Evolutionary conservation across 2,888 invertebrate species (phyloP).

Genomic region (Germaria angustata): DNA sequence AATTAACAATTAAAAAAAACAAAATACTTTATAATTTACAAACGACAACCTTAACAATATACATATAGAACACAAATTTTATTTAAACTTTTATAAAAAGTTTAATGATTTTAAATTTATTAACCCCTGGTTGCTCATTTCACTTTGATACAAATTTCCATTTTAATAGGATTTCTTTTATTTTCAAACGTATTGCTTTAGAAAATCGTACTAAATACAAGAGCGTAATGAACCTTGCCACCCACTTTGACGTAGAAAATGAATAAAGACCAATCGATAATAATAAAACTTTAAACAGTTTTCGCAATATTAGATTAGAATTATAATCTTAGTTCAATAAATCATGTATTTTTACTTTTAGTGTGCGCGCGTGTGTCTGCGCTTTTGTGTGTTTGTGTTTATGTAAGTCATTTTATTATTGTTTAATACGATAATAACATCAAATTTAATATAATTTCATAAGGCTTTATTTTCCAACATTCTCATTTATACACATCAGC

Average conservation of each 20-base stretch:
- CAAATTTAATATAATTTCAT: conserved; percentile 61
- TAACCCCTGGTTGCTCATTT: not conserved
- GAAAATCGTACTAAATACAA: too few species aligned
- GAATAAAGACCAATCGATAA: not conserved
- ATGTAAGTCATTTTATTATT: conserved; percentile 51
- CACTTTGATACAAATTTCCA: too few species aligned
- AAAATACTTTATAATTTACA: too few species aligned
- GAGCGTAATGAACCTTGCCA: not conserved
- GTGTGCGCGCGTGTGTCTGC: conserved; percentile 15
- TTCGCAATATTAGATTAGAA: conserved; percentile 12
- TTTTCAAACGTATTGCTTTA: too few species aligned
- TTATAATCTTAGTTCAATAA: conserved; percentile 25
- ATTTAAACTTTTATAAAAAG: not conserved
- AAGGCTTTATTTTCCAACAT: conserved; percentile 52
- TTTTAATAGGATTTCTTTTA: too few species aligned
- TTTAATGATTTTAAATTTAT: not conserved
- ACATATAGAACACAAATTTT: too few species aligned
- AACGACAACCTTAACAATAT: too few species aligned
- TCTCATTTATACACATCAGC: conserved; percentile 13
- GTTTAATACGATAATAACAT: conserved; percentile 64
- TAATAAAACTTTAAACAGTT: not conserved
- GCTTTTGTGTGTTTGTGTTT: conserved; percentile 22
- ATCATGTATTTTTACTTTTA: conserved; percentile 41
- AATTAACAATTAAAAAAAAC: too few species aligned
- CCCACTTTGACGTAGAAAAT: not conserved